Evolutionary conservation across 2,797 vertebrate genomes (phyloP), one percentile per base, ranked within the genome.

Genomic region (Hapalemur alaotrensis): DNA sequence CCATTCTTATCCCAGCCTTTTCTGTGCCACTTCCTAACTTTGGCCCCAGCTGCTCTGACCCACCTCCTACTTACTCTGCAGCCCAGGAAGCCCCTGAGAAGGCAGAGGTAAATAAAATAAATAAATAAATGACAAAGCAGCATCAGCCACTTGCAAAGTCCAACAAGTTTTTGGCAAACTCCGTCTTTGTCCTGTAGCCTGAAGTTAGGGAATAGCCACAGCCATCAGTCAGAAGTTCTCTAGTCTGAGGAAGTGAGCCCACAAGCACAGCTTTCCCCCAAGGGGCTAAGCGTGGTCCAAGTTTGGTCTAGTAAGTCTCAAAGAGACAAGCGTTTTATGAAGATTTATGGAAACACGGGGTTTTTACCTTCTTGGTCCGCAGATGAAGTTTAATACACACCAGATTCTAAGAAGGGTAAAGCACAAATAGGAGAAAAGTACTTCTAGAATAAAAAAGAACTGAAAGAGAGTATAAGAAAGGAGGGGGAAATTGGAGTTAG

Each of bases 301-400:
- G 30, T 73, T 65, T 78, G 41, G 69, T 75, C n/a, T 63, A 57
- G 41, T 57, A 90, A 88, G 63, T 59, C 23, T 81, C 80, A 86
- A 86, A 86, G 18, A 96, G 38, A 78, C 28, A 70, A 8, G 18
- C 7, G 6, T 96, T 92, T 89, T 50, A 38, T 48, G 22, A 93
- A 59, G 54, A 92, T 30, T 41, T 43, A 96, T 65, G 28, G 94
- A 76, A 65, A 1, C 83, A 95, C 63, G 90, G 94, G 41, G 28
- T 28, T 98, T 98, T 99, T 99, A 99, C 98, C 98, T 99, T 98
- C 95, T 97, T 96, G 94, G 48, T 98, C 93, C 50, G 91, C 96
- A 97, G 97, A 90, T 96, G 98, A 98, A 98, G 83, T 96, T 70
- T 98, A 98, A 98, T 4, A 98, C 90, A 98, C 92, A 98, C 63